Conservation (phyloP, 2,888 invertebrate species). For the Cyclophora punctaria region DNA sequence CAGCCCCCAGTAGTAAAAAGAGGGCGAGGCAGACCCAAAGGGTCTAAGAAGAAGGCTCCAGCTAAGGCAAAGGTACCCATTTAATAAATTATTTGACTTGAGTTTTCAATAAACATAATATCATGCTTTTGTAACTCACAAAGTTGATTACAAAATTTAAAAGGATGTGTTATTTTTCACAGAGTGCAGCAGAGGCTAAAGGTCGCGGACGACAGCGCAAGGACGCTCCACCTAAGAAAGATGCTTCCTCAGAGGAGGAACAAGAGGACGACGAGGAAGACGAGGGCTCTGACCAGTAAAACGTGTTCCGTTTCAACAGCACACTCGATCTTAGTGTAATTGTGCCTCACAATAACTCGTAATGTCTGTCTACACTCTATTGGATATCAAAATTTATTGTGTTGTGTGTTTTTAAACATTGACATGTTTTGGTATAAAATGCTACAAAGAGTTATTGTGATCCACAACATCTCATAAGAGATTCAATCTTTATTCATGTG, state of each 20-base stretch:
- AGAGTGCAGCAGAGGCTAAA: conserved; percentile 59
- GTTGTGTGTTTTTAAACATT: conserved; percentile 8
- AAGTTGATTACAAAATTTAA: too few species aligned
- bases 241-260: conserved; percentile 66
- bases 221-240: conserved; percentile 67
- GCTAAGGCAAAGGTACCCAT: conserved; percentile 60
- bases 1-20: conserved; percentile 71
- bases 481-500: conserved; percentile 61
- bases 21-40: conserved; percentile 73
- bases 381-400: conserved; percentile 1
- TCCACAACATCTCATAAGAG: conserved; percentile 57
- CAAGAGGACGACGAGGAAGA: conserved; percentile 70
- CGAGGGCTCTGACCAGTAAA: conserved; percentile 71
- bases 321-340: conserved; percentile 63
- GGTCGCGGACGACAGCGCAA: conserved; percentile 68
- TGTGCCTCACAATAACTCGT: conserved; percentile 63
- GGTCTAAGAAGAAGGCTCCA: conserved; percentile 69
- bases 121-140: too few species aligned
- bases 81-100: background rate
- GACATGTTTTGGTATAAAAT: conserved; percentile 15
- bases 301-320: conserved; percentile 41
- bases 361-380: conserved; percentile 26
- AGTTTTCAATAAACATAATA: background rate
- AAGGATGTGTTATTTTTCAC: conserved; percentile 5
- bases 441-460: conserved; percentile 54